These are phyloP conservation scores for Platyrinchus mystaceus DNA, from an alignment of 2,797 vertebrate genomes.

Conservation along the genomic window DNA sequence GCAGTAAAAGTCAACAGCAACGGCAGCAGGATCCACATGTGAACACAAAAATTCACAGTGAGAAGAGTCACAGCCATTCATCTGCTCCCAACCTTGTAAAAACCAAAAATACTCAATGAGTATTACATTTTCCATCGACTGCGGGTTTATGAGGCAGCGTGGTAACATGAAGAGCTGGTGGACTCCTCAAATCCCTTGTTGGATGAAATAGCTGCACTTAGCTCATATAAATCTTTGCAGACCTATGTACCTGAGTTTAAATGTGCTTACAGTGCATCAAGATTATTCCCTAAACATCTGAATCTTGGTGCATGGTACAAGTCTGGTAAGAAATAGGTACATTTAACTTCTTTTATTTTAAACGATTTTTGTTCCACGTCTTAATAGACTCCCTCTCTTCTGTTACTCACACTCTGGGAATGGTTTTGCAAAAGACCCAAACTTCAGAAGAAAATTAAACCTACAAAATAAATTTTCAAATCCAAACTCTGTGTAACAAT, in stretches of 20 bases:
- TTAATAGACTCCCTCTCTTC: neutral
- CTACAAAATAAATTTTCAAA: neutral
- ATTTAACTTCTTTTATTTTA: neutral
- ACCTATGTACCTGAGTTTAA: neutral
- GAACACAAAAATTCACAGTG: neutral
- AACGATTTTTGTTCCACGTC: neutral
- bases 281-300: neutral
- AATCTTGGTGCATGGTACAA: neutral
- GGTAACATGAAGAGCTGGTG: neutral
- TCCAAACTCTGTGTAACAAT: neutral
- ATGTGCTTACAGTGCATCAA: neutral
- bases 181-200: neutral
- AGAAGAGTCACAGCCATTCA: neutral
- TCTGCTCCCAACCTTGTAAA: neutral
- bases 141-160: accelerated
- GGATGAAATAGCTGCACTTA: neutral
- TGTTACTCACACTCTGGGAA: neutral
- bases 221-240: neutral
- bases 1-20: neutral
- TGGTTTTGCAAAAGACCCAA: neutral
- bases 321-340: neutral
- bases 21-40: neutral
- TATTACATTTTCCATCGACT: neutral
- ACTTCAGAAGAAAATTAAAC: neutral
- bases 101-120: neutral